Evolutionary conservation across 1,140 invertebrate species (phyloP), one percentile per base, ranked within the genome.

Genomic region (Meloidogyne hapla): DNA sequence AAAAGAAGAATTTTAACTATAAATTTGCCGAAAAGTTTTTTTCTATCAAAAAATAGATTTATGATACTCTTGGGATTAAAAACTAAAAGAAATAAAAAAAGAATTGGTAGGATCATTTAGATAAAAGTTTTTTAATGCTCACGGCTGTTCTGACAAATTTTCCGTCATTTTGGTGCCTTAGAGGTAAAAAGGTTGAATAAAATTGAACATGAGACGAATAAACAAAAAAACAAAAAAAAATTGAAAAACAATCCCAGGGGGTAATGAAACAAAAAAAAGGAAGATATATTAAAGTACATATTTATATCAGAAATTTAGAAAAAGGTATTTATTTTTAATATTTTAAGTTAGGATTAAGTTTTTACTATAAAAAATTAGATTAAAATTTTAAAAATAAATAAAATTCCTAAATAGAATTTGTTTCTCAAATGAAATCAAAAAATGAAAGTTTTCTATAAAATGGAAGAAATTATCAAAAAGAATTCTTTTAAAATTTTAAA

Each of bases 1-100:
- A n/a, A n/a, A 56, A 56, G 45, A 56, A 33, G 33, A n/a, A n/a
- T 56, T 56, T 56, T 56, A 4, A 5, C 12, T 15, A 56, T 56
- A 56, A 56, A 56, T 56, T 56, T 56, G 18, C 48, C 48, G n/a
- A 56, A 56, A 56, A n/a, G 18, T 56, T 56, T 56, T 48, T 56
- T 48, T 56, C n/a, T 56, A 18, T 18, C 33, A 33, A 33, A 33
- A 33, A 33, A 33, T 33, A 18, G n/a, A 56, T 56, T 56, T 56
- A 56, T 56, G 18, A n/a, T 1, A 56, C 48, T n/a, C 48, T 56
- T 56, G 48, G 48, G 48, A 48, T 48, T 48, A 18, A 13, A 56
- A n/a, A n/a, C n/a, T n/a, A n/a, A n/a, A n/a, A n/a, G n/a, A n/a
- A n/a, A n/a, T n/a, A n/a, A 56, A 56, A n/a, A 13, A 56, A 56